phyloP scores from a whole-genome alignment of 1,140 invertebrate species.

The Drosophila neocordata region DNA sequence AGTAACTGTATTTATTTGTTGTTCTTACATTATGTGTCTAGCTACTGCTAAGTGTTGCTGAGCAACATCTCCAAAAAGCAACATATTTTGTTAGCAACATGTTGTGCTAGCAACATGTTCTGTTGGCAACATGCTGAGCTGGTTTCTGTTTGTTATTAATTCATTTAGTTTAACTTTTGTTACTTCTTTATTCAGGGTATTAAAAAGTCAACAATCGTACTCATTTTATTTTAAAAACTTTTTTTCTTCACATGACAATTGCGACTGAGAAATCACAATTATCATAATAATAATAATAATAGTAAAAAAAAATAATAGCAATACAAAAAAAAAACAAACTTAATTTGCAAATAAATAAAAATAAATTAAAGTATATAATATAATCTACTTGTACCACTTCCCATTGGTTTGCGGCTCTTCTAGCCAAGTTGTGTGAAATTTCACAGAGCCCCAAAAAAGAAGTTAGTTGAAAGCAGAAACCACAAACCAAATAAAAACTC shows the following conservation, averaged over 20 bases:
- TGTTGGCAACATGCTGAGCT: not conserved
- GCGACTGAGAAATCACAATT: constrained; percentile 36
- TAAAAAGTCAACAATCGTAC: not conserved
- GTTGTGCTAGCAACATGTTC: too few species aligned
- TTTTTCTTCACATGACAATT: constrained; percentile 61
- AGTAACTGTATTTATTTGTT: too few species aligned
- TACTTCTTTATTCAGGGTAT: constrained; percentile 6
- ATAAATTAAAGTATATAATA: constrained; percentile 66
- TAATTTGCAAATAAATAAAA: constrained; percentile 72
- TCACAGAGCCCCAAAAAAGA: constrained; percentile 47
- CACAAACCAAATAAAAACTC: constrained; percentile 30
- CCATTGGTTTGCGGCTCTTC: constrained; percentile 26
- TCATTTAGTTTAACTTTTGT: too few species aligned
- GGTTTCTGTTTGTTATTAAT: too few species aligned
- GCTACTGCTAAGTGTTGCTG: too few species aligned
- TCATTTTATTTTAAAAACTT: not conserved
- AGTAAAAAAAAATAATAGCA: constrained; percentile 8
- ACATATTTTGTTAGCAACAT: constrained; percentile 1
- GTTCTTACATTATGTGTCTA: too few species aligned
- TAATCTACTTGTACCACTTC: constrained; percentile 62
- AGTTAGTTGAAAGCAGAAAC: constrained; percentile 18
- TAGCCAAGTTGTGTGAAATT: constrained; percentile 64
- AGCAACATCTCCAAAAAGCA: not conserved
- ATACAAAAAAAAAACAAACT: constrained; percentile 15
- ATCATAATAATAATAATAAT: constrained; percentile 42